Evolutionary conservation across 1,140 invertebrate species (phyloP).

Genomic region (Calosoma granatense): DNA sequence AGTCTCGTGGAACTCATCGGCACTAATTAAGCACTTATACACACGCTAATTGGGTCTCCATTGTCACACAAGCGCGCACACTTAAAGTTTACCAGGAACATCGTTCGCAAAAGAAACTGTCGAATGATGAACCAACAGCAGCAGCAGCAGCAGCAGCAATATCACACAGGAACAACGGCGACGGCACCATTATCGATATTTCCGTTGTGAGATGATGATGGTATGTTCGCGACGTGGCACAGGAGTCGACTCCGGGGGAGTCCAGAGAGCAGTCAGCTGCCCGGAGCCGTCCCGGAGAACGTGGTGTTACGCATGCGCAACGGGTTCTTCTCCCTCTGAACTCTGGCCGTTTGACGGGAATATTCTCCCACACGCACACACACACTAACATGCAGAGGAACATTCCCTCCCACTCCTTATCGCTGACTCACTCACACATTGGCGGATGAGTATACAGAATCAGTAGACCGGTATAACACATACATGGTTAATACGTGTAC

Average conservation of each 20-base stretch:
- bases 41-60: constrained; percentile 1
- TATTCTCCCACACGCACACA: neutral
- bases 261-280: constrained; percentile 1
- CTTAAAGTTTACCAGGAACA: neutral
- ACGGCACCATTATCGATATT: neutral
- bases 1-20: neutral
- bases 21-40: neutral
- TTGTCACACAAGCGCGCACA: neutral
- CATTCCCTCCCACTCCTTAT: no score
- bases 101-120: neutral
- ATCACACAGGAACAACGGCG: no score
- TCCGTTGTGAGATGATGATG: neutral
- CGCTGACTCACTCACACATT: no score
- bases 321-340: neutral
- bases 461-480: no score
- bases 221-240: constrained; percentile 1
- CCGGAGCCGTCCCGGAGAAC: neutral
- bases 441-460: no score
- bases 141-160: neutral
- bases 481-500: no score
- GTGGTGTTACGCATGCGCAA: neutral
- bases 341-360: neutral
- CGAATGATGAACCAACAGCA: neutral
- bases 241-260: neutral
- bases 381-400: neutral